Evolutionary conservation across 2,113 vertebrate species (phyloP).

Genomic region (Agelaius tricolor): DNA sequence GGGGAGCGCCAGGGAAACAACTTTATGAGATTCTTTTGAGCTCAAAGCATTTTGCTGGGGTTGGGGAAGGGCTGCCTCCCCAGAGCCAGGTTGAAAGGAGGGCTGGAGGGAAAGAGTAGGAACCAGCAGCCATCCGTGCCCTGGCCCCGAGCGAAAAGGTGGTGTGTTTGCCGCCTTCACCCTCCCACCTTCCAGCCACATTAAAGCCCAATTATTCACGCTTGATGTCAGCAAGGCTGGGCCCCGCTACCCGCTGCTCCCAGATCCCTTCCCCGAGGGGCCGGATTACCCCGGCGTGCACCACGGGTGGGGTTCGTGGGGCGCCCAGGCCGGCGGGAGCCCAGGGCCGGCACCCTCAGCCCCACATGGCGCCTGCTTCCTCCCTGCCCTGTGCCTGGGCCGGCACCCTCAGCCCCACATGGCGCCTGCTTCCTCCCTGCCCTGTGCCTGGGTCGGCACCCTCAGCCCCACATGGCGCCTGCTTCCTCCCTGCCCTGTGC

Average conservation of each 20-base stretch:
- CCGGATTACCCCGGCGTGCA: background rate
- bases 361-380: fast-evolving
- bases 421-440: fast-evolving
- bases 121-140: background rate
- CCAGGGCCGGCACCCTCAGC: background rate
- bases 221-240: constrained; percentile 38
- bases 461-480: background rate
- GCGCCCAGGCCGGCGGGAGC: background rate
- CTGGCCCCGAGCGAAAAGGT: constrained; percentile 2
- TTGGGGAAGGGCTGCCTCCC: background rate
- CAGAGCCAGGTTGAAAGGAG: constrained; percentile 12
- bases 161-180: constrained; percentile 7
- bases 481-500: no score
- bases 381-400: background rate
- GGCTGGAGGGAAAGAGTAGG: constrained; percentile 30
- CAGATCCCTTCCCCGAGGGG: constrained; percentile 26
- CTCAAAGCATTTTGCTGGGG: background rate
- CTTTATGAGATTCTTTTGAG: background rate
- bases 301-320: background rate
- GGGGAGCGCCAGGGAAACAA: fast-evolving
- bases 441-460: background rate
- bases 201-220: constrained; percentile 53
- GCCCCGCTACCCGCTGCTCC: background rate
- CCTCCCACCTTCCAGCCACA: constrained; percentile 59
- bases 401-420: no score